Base-by-base conservation (phyloP, 1,140 invertebrate species). In the Drosophila arawakana region DNA sequence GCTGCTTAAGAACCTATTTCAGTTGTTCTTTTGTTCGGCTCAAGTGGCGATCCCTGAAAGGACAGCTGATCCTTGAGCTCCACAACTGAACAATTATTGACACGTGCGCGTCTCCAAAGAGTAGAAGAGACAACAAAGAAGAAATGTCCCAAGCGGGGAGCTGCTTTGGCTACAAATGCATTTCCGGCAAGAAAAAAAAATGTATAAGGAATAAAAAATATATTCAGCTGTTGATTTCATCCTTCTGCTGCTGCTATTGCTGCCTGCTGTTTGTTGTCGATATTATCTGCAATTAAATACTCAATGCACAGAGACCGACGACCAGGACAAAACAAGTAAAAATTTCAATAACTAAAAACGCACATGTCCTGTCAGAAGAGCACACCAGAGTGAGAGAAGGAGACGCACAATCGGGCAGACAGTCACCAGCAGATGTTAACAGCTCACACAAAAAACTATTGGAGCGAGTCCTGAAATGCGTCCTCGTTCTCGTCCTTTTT, bases 261-360 rank as follows among this genome's bases (percentile, higher is more conserved):
- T 75, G 77, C 77, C 65, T 86, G 76, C 68, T 86, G 81, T 78
- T 83, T 80, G 73, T 80, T 80, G 84, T 89, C 84, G 84, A 88
- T 88, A 88, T 89, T 88, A 88, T 88, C 84, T 88, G 85, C 84
- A 88, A 88, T 88, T 88, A 88, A 88, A 90, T 88, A 84, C 84
- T 88, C 84, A 81, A 88, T 89, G 80, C 84, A 88, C 84, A 81
- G 70, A 78, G 78, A 21, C 73, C 73, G 61, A 35, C 35, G 25
- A 37, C 43, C 50, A 68, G 73, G 74, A 81, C 84, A 88, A 80
- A 79, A 84, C 85, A 88, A 84, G 84, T 88, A 90, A 89, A 89
- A 88, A 89, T 84, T 88, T 88, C 84, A 88, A 88, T 88, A 88
- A 88, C 84, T 89, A 88, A 88, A 88, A 88, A 88, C 84, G 84